Evolutionary conservation across 2,888 invertebrate species (phyloP).

Genomic region (Xylota sylvarum): DNA sequence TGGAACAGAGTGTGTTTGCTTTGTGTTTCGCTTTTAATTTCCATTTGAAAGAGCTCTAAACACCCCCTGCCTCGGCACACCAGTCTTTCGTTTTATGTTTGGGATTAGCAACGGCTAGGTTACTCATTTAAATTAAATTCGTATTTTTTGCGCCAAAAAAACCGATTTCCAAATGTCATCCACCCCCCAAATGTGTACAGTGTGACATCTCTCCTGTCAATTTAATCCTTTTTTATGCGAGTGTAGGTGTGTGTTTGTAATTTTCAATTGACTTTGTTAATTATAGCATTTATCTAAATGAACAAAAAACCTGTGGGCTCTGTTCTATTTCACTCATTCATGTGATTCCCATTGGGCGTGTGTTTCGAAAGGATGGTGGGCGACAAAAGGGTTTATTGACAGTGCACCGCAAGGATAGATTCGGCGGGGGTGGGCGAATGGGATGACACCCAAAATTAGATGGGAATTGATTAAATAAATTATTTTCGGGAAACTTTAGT

Average conservation of each 20-base stretch:
- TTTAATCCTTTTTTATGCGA: conserved; percentile 68
- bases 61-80: neutral
- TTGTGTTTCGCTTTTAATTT: conserved; percentile 54
- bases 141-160: conserved; percentile 28
- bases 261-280: conserved; percentile 76
- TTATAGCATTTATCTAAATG: conserved; percentile 69
- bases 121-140: conserved; percentile 73
- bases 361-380: neutral
- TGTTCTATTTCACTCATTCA: conserved; percentile 68
- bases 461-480: conserved; percentile 70
- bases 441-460: conserved; percentile 65
- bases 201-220: conserved; percentile 24
- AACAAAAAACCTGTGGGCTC: conserved; percentile 40
- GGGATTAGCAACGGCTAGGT: conserved; percentile 70
- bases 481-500: conserved; percentile 49
- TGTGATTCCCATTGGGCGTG: conserved; percentile 61
- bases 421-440: conserved; percentile 1
- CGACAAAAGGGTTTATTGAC: conserved; percentile 33
- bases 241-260: conserved; percentile 56
- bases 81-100: conserved; percentile 45
- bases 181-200: too few species aligned
- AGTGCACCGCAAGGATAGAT: neutral
- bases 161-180: conserved; percentile 53
- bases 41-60: conserved; percentile 53
- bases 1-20: conserved; percentile 50